phyloP scores from a whole-genome alignment of 2,888 invertebrate species.

The Scaptomyza parva region DNA sequence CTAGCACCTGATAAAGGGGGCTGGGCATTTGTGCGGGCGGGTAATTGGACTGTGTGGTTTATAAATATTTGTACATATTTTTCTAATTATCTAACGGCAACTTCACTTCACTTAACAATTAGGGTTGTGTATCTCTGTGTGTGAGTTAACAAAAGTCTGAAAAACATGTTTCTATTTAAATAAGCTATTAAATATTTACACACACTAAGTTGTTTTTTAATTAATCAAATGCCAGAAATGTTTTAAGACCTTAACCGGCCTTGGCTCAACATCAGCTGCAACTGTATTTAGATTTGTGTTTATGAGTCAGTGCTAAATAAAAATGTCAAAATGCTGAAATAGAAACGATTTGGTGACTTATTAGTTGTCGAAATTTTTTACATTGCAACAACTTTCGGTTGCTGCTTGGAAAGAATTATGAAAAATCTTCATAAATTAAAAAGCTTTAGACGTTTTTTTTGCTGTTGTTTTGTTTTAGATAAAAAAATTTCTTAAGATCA shows the following conservation, averaged over 20 bases:
- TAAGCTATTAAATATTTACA: constrained; percentile 78
- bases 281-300: constrained; percentile 2
- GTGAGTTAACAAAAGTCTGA: constrained; percentile 73
- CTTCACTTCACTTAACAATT: constrained; percentile 6
- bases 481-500: no score
- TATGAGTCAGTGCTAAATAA: constrained; percentile 3
- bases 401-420: no score
- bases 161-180: constrained; percentile 78
- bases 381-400: neutral
- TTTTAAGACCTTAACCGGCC: constrained; percentile 23
- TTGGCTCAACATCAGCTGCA: constrained; percentile 10
- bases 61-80: constrained; percentile 78
- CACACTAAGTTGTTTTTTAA: constrained; percentile 45
- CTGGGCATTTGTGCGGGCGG: neutral
- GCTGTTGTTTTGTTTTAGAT: no score
- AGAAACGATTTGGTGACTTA: no score
- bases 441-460: no score
- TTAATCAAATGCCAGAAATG: constrained; percentile 48
- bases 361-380: neutral
- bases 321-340: neutral
- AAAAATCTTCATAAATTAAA: no score
- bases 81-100: constrained; percentile 69
- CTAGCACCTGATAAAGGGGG: constrained; percentile 1
- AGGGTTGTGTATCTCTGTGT: constrained; percentile 25
- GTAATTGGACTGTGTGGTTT: constrained; percentile 33